phyloP scores from a whole-genome alignment of 2,113 vertebrate species.

The Dolichallabes microphthalmus region DNA sequence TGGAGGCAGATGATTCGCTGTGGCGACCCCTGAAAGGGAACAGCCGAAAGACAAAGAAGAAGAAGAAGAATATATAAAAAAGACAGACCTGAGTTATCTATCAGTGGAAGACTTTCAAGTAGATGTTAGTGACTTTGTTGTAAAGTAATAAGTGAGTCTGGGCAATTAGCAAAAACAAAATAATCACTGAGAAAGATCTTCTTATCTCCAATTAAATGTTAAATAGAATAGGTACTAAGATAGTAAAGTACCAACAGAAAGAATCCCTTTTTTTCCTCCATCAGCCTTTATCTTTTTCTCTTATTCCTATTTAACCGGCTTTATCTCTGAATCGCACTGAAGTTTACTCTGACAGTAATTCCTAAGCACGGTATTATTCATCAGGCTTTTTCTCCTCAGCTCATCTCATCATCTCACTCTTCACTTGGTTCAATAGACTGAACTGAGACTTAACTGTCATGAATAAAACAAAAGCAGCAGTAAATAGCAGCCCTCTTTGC shows the following conservation, averaged over 20 bases:
- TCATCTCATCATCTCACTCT: not conserved
- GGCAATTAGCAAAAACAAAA: not conserved
- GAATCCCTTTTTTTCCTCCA: not conserved
- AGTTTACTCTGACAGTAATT: not conserved
- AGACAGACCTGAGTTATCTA: not conserved
- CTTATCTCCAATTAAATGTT: not conserved
- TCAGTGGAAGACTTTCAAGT: not conserved
- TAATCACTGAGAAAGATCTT: not conserved
- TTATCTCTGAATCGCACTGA: not conserved
- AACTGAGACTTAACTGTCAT: not conserved
- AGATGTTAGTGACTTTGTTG: not conserved
- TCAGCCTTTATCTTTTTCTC: not conserved
- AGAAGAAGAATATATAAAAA: too few relatives aligned
- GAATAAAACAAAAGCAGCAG: constrained; percentile 9
- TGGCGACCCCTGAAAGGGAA: too few relatives aligned
- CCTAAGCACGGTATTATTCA: not conserved
- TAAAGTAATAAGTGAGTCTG: not conserved
- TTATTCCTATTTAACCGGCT: not conserved
- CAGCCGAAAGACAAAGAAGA: too few relatives aligned
- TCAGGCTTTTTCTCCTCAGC: not conserved
- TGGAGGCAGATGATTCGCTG: too few relatives aligned
- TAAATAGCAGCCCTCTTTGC: not conserved
- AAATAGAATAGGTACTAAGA: not conserved
- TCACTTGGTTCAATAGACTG: constrained; percentile 11
- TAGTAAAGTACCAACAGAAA: not conserved